These are phyloP conservation scores for Meiosimyza platycephala DNA, from an alignment of 2,888 invertebrate species.

Conservation along the genomic window DNA sequence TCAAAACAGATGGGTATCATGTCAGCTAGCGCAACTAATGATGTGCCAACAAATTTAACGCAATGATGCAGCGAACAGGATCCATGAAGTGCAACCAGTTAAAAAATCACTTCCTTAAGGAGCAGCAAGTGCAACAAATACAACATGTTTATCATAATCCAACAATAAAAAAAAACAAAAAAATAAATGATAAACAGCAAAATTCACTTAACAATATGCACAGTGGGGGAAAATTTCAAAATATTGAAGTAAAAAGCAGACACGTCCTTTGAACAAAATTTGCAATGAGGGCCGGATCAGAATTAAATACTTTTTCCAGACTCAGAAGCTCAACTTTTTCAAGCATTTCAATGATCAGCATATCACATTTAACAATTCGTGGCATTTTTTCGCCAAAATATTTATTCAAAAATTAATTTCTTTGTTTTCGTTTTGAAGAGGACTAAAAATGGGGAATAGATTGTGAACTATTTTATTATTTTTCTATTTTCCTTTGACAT, in stretches of 20 bases:
- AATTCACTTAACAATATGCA: slow-evolving; percentile 58
- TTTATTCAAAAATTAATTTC: no score
- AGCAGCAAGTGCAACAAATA: slow-evolving; percentile 37
- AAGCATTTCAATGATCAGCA: no score
- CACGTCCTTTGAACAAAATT: no score
- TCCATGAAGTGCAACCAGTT: slow-evolving; percentile 1
- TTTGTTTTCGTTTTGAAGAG: no score
- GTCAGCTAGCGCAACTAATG: slow-evolving; percentile 58
- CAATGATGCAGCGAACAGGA: slow-evolving; percentile 50
- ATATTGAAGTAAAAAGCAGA: slow-evolving; percentile 32
- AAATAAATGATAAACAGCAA: slow-evolving; percentile 57
- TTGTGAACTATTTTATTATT: no score
- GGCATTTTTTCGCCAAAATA: no score
- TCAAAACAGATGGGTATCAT: slow-evolving; percentile 47
- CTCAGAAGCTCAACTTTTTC: no score
- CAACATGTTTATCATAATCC: slow-evolving; percentile 28
- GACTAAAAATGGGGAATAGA: no score
- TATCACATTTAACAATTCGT: no score
- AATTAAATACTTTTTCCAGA: no score
- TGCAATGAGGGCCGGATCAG: no score
- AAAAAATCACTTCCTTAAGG: slow-evolving; percentile 17
- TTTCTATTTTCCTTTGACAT: no score
- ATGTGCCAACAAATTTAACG: slow-evolving; percentile 64
- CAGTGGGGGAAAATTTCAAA: slow-evolving; percentile 38
- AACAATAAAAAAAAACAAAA: slow-evolving; percentile 35